Evolutionary conservation across 2,797 vertebrate genomes (phyloP).

Genomic region (Lagorchestes hirsutus): DNA sequence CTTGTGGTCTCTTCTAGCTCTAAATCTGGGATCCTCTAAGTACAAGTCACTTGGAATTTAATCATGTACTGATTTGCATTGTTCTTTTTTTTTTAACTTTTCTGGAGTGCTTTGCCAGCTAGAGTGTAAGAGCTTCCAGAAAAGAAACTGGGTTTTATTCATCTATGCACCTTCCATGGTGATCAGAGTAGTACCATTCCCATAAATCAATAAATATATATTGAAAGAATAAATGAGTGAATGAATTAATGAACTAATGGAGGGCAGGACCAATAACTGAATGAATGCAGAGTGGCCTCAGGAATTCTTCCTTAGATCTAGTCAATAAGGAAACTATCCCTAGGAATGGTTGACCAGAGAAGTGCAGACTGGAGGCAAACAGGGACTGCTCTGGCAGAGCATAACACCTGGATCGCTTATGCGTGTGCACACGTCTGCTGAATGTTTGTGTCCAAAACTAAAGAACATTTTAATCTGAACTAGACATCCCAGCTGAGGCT

Average conservation of each 20-base stretch:
- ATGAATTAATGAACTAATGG: not conserved
- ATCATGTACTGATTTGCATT: not conserved
- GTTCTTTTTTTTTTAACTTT: not conserved
- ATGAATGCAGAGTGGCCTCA: slow-evolving; percentile 2
- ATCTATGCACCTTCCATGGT: not conserved
- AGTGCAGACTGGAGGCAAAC: slow-evolving; percentile 11
- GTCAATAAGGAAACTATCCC: slow-evolving; percentile 13
- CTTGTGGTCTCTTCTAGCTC: not conserved
- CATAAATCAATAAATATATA: not conserved
- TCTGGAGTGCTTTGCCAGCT: not conserved
- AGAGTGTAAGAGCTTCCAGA: not conserved
- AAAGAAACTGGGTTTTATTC: not conserved
- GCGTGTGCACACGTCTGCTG: not conserved
- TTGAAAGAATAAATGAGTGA: not conserved
- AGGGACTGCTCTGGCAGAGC: not conserved
- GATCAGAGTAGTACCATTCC: not conserved
- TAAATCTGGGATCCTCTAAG: not conserved
- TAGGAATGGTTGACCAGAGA: not conserved
- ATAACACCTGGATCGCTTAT: slow-evolving; percentile 6
- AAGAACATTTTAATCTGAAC: not conserved
- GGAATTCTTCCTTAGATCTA: slow-evolving; percentile 17
- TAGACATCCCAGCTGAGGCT: not conserved
- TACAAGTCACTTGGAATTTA: not conserved
- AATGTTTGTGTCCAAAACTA: not conserved
- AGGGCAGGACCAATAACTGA: not conserved